Base-by-base conservation (phyloP, 2,113 vertebrate genomes). In the Apaloderma vittatum region DNA sequence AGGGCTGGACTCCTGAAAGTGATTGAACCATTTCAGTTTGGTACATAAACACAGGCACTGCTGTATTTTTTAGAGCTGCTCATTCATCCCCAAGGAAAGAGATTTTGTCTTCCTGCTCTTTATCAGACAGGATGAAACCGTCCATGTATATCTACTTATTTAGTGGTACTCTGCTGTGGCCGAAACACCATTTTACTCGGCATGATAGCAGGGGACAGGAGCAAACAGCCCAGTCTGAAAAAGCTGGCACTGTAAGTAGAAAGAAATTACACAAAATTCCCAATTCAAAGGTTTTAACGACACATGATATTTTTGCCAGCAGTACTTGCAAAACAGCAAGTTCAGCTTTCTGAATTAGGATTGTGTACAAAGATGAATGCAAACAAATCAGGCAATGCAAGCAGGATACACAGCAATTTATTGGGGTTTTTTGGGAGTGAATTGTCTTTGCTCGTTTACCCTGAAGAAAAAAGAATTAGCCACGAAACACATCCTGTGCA, bases 1-100 rank as follows among this genome's bases (percentile, higher is more conserved):
- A 8, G 98, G 98, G 95, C 98, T 99, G 4, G 98, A 99, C 98
- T 99, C 97, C 96, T 97, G 93, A 51, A 98, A 97, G 18, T 58
- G 58, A 88, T 83, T 34, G 40, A 78, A 90, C 7, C 26, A 80
- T 66, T 71, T 66, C n/a, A 71, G 37, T 84, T 59, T 73, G 20
- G 22, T 49, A 77, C 78, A 52, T 2, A 17, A 88, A 57, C 48
- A 74, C 0, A 57, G 12, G 66, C 36, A 70, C 27, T 59, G 51
- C n/a, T n/a, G n/a, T n/a, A n/a, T n/a, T n/a, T n/a, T n/a, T n/a
- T n/a, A n/a, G 27, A 89, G 30, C 61, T 76, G n/a, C 27, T 59
- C 12, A 1, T 43, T 45, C 17, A 5, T 5, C 32, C 43, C 26
- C 24, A 66, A 65, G 32, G 30, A 73, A 74, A 74, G 45, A 54